Conservation (phyloP, 2,113 vertebrate species). For the Colaptes auratus region DNA sequence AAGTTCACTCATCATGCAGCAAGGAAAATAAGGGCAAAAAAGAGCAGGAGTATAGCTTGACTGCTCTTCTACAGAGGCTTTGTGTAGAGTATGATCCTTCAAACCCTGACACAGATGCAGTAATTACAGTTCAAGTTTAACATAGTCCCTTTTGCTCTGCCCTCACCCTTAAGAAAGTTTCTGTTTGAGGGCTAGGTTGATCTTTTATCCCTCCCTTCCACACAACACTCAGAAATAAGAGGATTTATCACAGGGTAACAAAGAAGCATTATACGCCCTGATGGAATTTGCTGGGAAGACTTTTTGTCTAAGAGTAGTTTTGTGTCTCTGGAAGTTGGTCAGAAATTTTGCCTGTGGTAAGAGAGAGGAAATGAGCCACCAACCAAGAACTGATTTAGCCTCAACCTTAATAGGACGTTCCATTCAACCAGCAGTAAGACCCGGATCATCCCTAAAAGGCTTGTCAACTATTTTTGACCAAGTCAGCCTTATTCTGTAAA, state of each 20-base stretch:
- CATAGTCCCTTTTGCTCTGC: background rate
- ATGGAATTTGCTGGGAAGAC: background rate
- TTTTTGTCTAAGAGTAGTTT: background rate
- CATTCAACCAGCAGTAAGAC: background rate
- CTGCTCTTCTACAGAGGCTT: background rate
- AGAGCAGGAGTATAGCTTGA: background rate
- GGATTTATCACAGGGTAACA: background rate
- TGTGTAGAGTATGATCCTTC: background rate
- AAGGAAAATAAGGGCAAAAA: background rate
- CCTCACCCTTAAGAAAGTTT: constrained; percentile 6
- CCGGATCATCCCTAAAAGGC: background rate
- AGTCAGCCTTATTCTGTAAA: background rate
- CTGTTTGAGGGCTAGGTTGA: background rate
- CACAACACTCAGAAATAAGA: background rate
- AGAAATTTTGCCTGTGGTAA: background rate
- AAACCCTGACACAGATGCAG: background rate
- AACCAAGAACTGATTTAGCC: background rate
- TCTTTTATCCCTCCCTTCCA: background rate
- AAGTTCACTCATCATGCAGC: background rate
- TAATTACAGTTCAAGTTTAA: background rate
- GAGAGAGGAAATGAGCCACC: background rate
- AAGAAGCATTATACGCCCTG: background rate
- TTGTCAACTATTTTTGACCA: background rate
- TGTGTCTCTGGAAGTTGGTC: background rate
- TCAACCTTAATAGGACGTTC: background rate